phyloP scores from a whole-genome alignment of 2,797 vertebrate genomes.

The Coracias cyanogaster region DNA sequence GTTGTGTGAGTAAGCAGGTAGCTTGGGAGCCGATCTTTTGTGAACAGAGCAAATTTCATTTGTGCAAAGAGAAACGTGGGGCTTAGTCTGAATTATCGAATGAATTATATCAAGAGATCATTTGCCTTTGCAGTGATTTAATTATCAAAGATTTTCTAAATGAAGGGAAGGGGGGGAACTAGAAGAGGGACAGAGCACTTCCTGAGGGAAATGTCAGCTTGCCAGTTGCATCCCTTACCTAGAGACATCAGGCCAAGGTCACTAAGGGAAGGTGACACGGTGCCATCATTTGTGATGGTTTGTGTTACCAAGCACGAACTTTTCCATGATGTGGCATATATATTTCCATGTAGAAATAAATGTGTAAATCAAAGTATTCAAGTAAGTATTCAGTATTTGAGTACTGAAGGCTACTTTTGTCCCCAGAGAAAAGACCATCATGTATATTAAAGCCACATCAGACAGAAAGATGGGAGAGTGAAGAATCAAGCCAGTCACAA shows the following conservation, averaged over 20 bases:
- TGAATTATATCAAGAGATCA: slow-evolving; percentile 6
- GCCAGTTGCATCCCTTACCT: slow-evolving; percentile 3
- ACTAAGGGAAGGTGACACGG: not conserved
- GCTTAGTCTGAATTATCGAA: slow-evolving; percentile 26
- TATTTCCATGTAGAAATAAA: not conserved
- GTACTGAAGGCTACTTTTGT: not conserved
- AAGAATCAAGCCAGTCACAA: not conserved
- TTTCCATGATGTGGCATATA: not conserved
- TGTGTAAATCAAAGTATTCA: not conserved
- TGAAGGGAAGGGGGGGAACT: not conserved
- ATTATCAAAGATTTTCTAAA: slow-evolving; percentile 61
- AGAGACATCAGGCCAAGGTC: not conserved
- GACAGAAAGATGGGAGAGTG: not conserved
- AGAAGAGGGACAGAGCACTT: slow-evolving; percentile 17
- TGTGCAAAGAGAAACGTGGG: not conserved
- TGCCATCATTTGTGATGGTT: not conserved
- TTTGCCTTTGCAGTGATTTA: slow-evolving; percentile 5
- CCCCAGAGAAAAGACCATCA: not conserved
- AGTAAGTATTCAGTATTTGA: not conserved
- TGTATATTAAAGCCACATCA: not conserved
- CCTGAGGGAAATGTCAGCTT: slow-evolving; percentile 24
- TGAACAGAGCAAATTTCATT: slow-evolving; percentile 43
- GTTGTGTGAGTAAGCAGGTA: slow-evolving; percentile 2
- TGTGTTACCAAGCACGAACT: not conserved
- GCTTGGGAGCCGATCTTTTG: not conserved